A percentile compares a stretch with the other conserved stretches of the same genome.
These are phyloP conservation scores for Capitella teleta DNA, from an alignment of 1,140 invertebrate genomes.

Conservation along the genomic window DNA sequence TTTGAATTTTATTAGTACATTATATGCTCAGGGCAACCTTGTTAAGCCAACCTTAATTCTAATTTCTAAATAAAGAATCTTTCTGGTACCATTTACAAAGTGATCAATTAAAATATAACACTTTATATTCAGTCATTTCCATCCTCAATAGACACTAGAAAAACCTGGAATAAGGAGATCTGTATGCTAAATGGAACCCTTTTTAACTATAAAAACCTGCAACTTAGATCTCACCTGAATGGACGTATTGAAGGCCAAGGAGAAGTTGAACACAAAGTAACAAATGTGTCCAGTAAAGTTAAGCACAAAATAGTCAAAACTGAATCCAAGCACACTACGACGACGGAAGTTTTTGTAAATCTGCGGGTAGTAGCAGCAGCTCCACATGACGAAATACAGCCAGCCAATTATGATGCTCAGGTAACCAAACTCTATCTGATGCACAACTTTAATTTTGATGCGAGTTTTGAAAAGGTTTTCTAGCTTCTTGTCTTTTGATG, in stretches of 20 bases:
- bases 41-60: no score
- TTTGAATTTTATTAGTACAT: no score
- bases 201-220: no score
- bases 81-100: no score
- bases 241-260: conserved; percentile 1
- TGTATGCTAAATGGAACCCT: no score
- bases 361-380: conserved; percentile 6
- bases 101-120: no score
- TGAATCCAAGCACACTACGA: conserved; percentile 5
- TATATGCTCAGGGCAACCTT: no score
- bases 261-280: conserved; percentile 6
- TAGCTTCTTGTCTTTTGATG: not conserved
- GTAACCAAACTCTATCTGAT: conserved; percentile 4
- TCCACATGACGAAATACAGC: conserved; percentile 1
- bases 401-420: conserved; percentile 5
- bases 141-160: no score
- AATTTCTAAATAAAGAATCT: no score
- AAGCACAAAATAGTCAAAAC: conserved; percentile 5
- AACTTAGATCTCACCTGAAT: conserved; percentile 2
- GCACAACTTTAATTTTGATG: conserved; percentile 1
- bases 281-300: conserved; percentile 8
- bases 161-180: no score
- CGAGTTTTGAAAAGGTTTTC: not conserved
- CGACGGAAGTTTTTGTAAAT: conserved; percentile 3
- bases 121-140: no score